Conservation (phyloP, 2,888 invertebrate genomes). For the Gerris lacustris region DNA sequence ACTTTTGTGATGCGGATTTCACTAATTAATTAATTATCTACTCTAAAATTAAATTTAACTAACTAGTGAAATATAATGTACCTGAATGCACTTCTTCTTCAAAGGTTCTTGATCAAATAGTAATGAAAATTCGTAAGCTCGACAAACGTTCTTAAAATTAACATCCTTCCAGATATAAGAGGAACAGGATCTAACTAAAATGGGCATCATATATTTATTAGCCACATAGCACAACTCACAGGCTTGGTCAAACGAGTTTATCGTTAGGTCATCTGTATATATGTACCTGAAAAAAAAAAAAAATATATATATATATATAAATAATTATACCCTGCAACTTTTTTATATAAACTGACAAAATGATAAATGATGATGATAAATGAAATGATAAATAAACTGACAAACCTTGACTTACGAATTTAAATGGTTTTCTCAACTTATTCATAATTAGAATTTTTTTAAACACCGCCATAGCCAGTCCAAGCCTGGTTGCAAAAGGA, state of each 20-base stretch:
- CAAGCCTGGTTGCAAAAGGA: no score
- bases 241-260: conserved; percentile 71
- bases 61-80: conserved; percentile 32
- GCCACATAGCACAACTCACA: conserved; percentile 79
- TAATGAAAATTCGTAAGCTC: conserved; percentile 76
- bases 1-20: no score
- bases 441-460: no score
- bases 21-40: no score
- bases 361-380: no score
- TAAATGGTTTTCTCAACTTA: no score
- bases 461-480: no score
- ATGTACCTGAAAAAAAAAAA: conserved; percentile 49
- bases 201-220: conserved; percentile 77
- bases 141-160: conserved; percentile 65
- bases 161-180: conserved; percentile 71
- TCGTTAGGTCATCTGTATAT: conserved; percentile 67
- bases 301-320: conserved; percentile 12
- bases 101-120: conserved; percentile 69
- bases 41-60: no score
- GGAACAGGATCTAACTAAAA: conserved; percentile 70
- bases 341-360: background rate
- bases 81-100: conserved; percentile 69
- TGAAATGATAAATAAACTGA: no score
- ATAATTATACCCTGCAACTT: background rate
- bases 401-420: no score